These are phyloP conservation scores for Halocaridina rubra DNA, from an alignment of 2,888 invertebrate genomes.

Conservation along the genomic window DNA sequence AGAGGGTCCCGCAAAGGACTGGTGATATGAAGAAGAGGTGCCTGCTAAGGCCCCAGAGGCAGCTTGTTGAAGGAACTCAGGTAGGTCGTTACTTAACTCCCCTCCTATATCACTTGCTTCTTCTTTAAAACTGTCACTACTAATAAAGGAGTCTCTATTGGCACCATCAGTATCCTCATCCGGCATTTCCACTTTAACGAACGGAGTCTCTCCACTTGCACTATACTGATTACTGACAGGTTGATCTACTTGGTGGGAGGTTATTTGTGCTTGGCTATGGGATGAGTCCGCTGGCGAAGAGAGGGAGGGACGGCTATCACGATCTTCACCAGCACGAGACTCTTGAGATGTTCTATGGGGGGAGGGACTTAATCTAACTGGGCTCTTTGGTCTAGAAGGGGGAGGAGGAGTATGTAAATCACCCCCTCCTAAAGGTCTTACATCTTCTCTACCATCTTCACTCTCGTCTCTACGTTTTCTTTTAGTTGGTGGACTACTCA, in stretches of 20 bases:
- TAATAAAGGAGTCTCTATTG: conserved; percentile 41
- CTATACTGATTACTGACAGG: conserved; percentile 35
- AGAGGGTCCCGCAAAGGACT: conserved; percentile 60
- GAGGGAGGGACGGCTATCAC: conserved; percentile 55
- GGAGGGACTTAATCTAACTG: conserved; percentile 37
- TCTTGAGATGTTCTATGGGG: conserved; percentile 50
- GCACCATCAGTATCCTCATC: conserved; percentile 39
- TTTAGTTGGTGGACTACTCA: conserved; percentile 57
- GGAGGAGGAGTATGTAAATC: conserved; percentile 42
- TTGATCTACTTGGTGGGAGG: neutral
- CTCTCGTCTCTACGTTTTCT: conserved; percentile 60
- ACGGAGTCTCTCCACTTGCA: conserved; percentile 34
- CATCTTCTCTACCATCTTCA: conserved; percentile 60
- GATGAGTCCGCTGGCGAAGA: conserved; percentile 48
- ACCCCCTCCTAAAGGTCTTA: conserved; percentile 47
- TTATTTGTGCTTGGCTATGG: neutral
- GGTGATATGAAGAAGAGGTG: conserved; percentile 47
- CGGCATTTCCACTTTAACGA: conserved; percentile 59
- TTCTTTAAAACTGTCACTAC: conserved; percentile 57
- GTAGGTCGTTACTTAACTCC: conserved; percentile 58
- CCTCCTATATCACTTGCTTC: conserved; percentile 52
- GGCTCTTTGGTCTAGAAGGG: conserved; percentile 52
- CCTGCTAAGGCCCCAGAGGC: conserved; percentile 48
- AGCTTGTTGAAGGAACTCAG: conserved; percentile 62
- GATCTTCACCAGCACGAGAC: conserved; percentile 34